phyloP scores from a whole-genome alignment of 2,113 vertebrate genomes.

The Danio rerio region GRCz12tu NC_133196.1:23991001-23991500 shows the following conservation, averaged over 20 bases:
- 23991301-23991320: neutral
- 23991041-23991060: neutral
- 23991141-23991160: neutral
- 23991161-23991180: conserved; percentile 1
- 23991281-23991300: neutral
- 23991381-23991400: neutral
- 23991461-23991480: conserved; percentile 5
- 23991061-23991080: neutral
- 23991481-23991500: neutral
- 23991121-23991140: neutral
- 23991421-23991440: conserved; percentile 3
- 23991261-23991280: neutral
- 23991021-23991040: neutral
- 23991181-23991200: conserved; percentile 4
- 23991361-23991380: neutral
- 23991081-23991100: neutral
- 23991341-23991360: neutral
- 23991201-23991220: neutral
- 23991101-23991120: conserved; percentile 20
- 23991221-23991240: neutral
- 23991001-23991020: neutral
- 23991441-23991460: neutral
- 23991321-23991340: neutral
- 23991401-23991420: neutral
- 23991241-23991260: neutral